Percentiles rank a stretch among this genome's conserved stretches.
These are phyloP conservation scores for Micropterix aruncella DNA, from an alignment of 2,888 invertebrate genomes.

Conservation along the genomic window DNA sequence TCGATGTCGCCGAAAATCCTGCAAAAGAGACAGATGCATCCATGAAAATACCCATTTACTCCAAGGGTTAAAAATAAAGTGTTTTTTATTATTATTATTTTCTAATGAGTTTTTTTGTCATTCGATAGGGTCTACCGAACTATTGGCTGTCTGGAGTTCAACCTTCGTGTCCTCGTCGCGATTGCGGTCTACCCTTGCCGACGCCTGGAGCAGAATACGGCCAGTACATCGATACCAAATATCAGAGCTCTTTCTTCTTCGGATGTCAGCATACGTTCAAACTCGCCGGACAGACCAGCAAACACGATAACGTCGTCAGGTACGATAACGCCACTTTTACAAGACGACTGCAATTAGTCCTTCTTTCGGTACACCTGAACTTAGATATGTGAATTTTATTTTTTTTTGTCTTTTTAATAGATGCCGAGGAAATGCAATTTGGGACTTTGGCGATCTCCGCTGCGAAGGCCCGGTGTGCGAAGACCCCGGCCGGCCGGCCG, in stretches of 20 bases:
- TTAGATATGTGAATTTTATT: background rate
- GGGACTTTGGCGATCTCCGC: slow-evolving; percentile 93
- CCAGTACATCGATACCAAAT: slow-evolving; percentile 73
- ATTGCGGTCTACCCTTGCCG: slow-evolving; percentile 84
- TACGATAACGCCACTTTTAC: slow-evolving; percentile 8
- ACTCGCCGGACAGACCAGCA: slow-evolving; percentile 80
- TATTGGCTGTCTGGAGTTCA: slow-evolving; percentile 82
- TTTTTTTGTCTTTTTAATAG: slow-evolving; percentile 22
- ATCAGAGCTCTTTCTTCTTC: slow-evolving; percentile 89
- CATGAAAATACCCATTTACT: too few relatives aligned
- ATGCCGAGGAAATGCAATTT: slow-evolving; percentile 84
- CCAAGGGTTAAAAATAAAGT: too few relatives aligned
- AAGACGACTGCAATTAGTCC: background rate
- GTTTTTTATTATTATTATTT: too few relatives aligned
- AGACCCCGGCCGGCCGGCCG: slow-evolving; percentile 88
- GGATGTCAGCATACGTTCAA: slow-evolving; percentile 94
- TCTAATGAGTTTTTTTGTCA: too few relatives aligned
- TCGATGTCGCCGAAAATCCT: too few relatives aligned
- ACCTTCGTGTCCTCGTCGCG: slow-evolving; percentile 77
- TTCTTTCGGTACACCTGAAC: slow-evolving; percentile 3
- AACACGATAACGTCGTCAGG: slow-evolving; percentile 79
- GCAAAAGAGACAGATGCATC: too few relatives aligned
- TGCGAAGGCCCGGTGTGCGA: slow-evolving; percentile 96
- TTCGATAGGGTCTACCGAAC: slow-evolving; percentile 72
- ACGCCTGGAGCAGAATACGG: slow-evolving; percentile 93